These are phyloP conservation scores for Oasisia sp. DNA, from an alignment of 2,888 invertebrate genomes.

Conservation along the genomic window DNA sequence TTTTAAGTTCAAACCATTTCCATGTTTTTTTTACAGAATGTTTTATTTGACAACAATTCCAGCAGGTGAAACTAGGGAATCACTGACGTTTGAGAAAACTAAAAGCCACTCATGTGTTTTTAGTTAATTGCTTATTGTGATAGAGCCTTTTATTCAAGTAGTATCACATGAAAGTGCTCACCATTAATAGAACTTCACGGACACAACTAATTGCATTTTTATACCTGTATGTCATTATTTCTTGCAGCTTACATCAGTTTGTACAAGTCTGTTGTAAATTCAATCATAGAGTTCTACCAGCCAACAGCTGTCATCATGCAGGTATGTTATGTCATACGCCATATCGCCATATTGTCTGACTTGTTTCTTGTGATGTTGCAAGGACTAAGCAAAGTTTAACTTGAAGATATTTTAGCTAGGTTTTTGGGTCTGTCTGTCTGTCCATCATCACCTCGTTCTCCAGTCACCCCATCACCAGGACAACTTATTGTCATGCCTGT, in stretches of 20 bases:
- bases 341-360: not conserved
- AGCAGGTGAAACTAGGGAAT: no score
- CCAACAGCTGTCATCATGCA: constrained; percentile 94
- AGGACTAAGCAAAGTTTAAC: no score
- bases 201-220: not conserved
- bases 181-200: not conserved
- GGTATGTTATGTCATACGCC: constrained; percentile 46
- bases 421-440: no score
- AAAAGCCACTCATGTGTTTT: no score
- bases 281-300: constrained; percentile 94
- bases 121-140: not conserved
- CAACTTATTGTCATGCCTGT: no score
- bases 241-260: constrained; percentile 75
- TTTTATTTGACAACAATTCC: no score
- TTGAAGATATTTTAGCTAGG: no score
- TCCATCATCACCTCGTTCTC: no score
- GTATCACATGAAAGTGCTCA: not conserved
- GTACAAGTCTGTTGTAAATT: constrained; percentile 89
- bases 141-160: not conserved
- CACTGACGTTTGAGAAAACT: no score
- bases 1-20: no score
- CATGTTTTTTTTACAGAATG: no score
- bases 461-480: no score
- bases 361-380: not conserved
- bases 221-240: not conserved